These are phyloP conservation scores for Conger conger DNA, from an alignment of 2,113 vertebrate species.

Conservation along the genomic window DNA sequence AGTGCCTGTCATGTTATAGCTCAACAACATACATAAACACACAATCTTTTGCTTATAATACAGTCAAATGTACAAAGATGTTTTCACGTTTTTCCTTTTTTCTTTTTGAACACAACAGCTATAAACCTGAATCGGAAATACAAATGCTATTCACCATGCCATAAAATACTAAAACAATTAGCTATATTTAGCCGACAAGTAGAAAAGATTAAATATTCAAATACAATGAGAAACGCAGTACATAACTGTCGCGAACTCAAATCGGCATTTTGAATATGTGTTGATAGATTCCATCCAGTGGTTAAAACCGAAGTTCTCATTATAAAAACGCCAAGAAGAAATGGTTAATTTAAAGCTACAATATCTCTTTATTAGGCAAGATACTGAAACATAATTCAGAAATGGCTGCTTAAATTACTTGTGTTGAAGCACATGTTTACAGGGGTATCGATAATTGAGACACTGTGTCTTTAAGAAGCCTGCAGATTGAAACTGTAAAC, in stretches of 20 bases:
- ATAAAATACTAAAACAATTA: slow-evolving; percentile 99
- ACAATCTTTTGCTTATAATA: slow-evolving; percentile 99
- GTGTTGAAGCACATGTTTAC: slow-evolving; percentile 64
- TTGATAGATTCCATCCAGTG: slow-evolving; percentile 83
- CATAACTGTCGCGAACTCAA: slow-evolving; percentile 97
- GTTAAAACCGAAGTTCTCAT: slow-evolving; percentile 85
- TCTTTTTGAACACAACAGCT: slow-evolving; percentile 99
- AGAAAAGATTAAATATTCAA: slow-evolving; percentile 99
- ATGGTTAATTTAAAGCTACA: slow-evolving; percentile 98
- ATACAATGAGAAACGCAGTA: slow-evolving; percentile 99
- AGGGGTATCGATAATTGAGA: slow-evolving; percentile 65
- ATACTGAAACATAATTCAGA: slow-evolving; percentile 61
- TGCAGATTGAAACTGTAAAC: slow-evolving; percentile 98
- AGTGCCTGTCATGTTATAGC: slow-evolving; percentile 96
- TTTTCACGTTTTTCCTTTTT: slow-evolving; percentile 83
- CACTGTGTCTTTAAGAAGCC: slow-evolving; percentile 97
- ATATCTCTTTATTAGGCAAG: slow-evolving; percentile 84
- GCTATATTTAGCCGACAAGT: slow-evolving; percentile 97
- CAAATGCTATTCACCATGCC: slow-evolving; percentile 99
- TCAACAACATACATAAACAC: slow-evolving; percentile 99
- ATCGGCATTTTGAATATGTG: slow-evolving; percentile 88
- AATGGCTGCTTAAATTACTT: slow-evolving; percentile 61
- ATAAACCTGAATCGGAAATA: slow-evolving; percentile 98
- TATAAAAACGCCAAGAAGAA: slow-evolving; percentile 93
- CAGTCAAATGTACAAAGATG: slow-evolving; percentile 99